Evolutionary conservation across 2,797 vertebrate genomes (phyloP).

Genomic region (Petrocephalus schoutedeni): DNA sequence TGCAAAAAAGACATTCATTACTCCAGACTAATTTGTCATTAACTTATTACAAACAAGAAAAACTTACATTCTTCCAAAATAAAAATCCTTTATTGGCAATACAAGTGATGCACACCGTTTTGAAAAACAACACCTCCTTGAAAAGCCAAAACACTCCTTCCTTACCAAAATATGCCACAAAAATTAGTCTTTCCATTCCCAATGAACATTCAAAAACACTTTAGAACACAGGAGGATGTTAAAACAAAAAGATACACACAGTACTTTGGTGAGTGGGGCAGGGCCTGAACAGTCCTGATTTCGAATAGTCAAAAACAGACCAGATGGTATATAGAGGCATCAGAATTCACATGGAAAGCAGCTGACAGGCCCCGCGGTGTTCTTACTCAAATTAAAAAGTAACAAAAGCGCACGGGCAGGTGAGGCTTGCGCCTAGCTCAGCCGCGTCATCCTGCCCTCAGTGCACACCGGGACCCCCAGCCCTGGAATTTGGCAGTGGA

Average conservation of each 20-base stretch:
- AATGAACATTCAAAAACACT: constrained; percentile 1
- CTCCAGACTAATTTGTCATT: background rate
- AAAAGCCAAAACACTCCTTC: background rate
- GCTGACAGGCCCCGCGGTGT: background rate
- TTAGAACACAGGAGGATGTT: constrained; percentile 1
- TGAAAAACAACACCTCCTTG: constrained; percentile 9
- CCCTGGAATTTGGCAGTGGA: background rate
- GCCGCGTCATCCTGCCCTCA: background rate
- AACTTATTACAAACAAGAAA: background rate
- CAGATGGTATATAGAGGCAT: background rate
- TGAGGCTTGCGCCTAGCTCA: background rate
- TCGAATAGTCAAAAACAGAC: background rate
- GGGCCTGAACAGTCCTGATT: background rate
- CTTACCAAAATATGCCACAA: background rate
- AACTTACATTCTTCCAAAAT: constrained; percentile 20
- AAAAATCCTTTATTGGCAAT: constrained; percentile 29
- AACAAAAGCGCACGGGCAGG: background rate
- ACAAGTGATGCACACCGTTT: background rate
- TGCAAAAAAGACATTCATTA: background rate
- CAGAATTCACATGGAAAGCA: background rate
- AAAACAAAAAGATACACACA: constrained; percentile 3
- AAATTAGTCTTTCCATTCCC: background rate
- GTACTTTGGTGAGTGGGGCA: background rate
- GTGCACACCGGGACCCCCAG: background rate
- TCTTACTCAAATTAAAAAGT: background rate